Evolutionary conservation across 1,140 invertebrate genomes (phyloP).

Genomic region (Calosoma granatense): DNA sequence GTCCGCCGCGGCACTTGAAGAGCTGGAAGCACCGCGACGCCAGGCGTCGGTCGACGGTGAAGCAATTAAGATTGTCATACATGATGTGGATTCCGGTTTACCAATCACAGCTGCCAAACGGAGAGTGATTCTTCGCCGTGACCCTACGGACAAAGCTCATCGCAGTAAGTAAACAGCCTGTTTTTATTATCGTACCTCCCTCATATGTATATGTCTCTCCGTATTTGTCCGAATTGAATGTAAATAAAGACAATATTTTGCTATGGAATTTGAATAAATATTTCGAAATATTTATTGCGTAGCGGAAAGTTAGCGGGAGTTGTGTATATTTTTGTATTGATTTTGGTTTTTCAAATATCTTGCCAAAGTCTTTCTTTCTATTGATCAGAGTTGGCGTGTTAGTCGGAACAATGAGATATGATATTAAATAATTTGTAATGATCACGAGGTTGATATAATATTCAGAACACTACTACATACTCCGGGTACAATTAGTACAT

Average conservation of each 20-base stretch:
- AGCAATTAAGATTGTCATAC: slow-evolving; percentile 85
- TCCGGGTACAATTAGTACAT: no score
- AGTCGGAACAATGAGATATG: no score
- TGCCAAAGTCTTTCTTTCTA: background rate
- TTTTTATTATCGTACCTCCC: no score
- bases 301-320: background rate
- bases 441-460: no score
- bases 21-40: slow-evolving; percentile 48
- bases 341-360: background rate
- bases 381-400: no score
- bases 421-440: no score
- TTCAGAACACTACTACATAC: no score
- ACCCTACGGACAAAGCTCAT: slow-evolving; percentile 74
- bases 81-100: slow-evolving; percentile 71
- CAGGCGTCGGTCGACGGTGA: slow-evolving; percentile 82
- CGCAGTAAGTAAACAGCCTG: slow-evolving; percentile 57
- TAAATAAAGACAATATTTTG: slow-evolving; percentile 9
- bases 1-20: slow-evolving; percentile 44
- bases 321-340: background rate
- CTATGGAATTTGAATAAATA: slow-evolving; percentile 10
- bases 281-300: background rate
- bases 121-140: slow-evolving; percentile 61
- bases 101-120: slow-evolving; percentile 54
- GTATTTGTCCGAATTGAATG: background rate
- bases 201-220: no score